Base-by-base conservation (phyloP, 2,797 vertebrate species). In the Anguilla pacifica region DNA sequence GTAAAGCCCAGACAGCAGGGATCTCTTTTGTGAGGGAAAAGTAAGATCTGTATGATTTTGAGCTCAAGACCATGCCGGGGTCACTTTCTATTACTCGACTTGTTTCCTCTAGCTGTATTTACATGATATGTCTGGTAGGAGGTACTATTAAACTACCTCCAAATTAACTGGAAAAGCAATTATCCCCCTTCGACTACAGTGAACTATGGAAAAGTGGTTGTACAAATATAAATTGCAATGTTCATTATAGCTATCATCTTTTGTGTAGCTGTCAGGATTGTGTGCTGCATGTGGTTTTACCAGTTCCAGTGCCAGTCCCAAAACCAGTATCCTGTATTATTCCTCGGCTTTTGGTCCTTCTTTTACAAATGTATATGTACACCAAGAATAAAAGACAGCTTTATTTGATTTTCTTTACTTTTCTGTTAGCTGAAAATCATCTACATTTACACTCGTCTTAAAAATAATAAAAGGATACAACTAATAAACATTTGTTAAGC, bases 71-170 rank as follows among this genome's bases (percentile, higher is more conserved):
- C 93, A 94, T 94, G 91, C 94, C 94, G 93, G 96, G 96, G 94
- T 96, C 95, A 94, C 94, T 92, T 96, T 95, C 95, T 96, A 94
- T 96, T 96, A 95, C 95, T 96, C 93, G 90, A 87, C 93, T 95
- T 94, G 94, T 93, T 96, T 97, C 94, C 92, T 96, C 97, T 97
- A 92, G 95, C 97, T 97, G 97, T 96, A 97, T 96, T 94, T 95
- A 97, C 96, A 96, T 93, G 95, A 95, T 93, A 93, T 91, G 89
- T 96, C 94, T 96, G 94, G 96, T 96, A 94, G 96, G 96, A 95
- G 95, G 94, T 94, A 92, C 96, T 96, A 95, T 95, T 95, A 95
- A 95, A 96, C 90, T 95, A 95, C 95, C 92, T 94, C 91, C 92
- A 96, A 96, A 96, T 95, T 95, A 96, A 91, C 93, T 91, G 89